Percentiles rank a stretch among this genome's conserved stretches.
Conservation (phyloP, 92 coral and sea anemone genomes). For the Phymanthus crucifer region DNA sequence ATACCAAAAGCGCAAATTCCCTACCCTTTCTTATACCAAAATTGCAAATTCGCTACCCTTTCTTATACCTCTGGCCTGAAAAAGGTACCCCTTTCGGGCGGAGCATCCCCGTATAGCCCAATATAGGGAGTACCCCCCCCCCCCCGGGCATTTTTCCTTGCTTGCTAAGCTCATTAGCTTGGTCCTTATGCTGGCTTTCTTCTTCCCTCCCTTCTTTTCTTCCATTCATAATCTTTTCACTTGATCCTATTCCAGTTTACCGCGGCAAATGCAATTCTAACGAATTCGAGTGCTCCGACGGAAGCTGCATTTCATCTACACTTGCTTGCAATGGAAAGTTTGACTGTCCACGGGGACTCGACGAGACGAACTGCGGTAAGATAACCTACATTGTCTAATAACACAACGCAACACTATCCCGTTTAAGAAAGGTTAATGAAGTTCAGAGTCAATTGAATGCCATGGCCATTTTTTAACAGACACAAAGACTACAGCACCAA, state of each 20-base stretch:
- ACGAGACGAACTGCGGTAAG: conserved; percentile 45
- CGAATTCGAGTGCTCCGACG: conserved; percentile 41
- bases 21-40: too few relatives aligned
- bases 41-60: too few relatives aligned
- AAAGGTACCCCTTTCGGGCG: too few relatives aligned
- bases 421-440: too few relatives aligned
- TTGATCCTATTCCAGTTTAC: conserved; percentile 23
- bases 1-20: too few relatives aligned
- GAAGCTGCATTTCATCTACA: conserved; percentile 36
- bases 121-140: too few relatives aligned
- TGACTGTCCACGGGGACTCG: conserved; percentile 49
- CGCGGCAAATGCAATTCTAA: conserved; percentile 25
- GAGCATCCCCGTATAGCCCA: too few relatives aligned
- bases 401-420: too few relatives aligned
- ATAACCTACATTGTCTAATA: too few relatives aligned
- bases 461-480: not conserved
- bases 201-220: not conserved
- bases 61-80: too few relatives aligned
- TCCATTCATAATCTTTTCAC: not conserved
- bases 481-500: conserved; percentile 1
- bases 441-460: not conserved
- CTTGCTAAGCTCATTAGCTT: not conserved
- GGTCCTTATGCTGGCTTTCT: not conserved
- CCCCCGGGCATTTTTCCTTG: not conserved
- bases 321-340: conserved; percentile 42